Evolutionary conservation across 2,797 vertebrate genomes (phyloP), one percentile per base, ranked within the genome.

Genomic region (Alcedo atthis): DNA sequence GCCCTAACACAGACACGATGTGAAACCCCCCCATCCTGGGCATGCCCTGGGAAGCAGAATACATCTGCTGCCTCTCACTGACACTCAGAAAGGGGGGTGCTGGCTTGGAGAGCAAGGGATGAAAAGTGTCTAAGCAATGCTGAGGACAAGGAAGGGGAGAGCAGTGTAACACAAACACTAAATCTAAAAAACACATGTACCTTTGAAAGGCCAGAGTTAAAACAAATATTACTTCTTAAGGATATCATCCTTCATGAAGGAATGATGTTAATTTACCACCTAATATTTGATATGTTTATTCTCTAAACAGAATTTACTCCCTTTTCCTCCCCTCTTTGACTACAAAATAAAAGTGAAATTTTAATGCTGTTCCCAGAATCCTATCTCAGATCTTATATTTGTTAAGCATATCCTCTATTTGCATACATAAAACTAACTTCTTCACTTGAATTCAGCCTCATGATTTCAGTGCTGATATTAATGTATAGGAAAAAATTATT

Each of bases 161-260:
- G 35, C 51, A 94, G 70, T 7, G 17, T 43, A 93, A 94, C 67
- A 92, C 33, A 55, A 90, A 70, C 28, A 51, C 59, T 93, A 79
- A 89, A 45, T 57, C 73, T 88, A 46, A 85, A 86, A 75, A 54
- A 8, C 51, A 92, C n/a, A 35, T 6, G 59, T 46, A 86, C 17
- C 37, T 88, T 49, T 67, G 68, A 66, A 90, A 76, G 37, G n/a
- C 81, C 68, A 90, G 11, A 13, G 53, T 70, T 80, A 73, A 93
- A 92, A 66, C 49, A 66, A 89, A 30, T 48, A 67, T 37, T 45
- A 68, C 17, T 58, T 62, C 26, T 62, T 57, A 63, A 77, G 20
- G 48, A 25, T 17, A 18, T 33, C 70, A 35, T 57, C 30, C 54
- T 55, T 55, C 55, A 79, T 15, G 53, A 86, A 79, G 51, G 30